Evolutionary conservation across 2,888 invertebrate species (phyloP), one percentile per base, ranked within the genome.

Genomic region (Sesia apiformis): DNA sequence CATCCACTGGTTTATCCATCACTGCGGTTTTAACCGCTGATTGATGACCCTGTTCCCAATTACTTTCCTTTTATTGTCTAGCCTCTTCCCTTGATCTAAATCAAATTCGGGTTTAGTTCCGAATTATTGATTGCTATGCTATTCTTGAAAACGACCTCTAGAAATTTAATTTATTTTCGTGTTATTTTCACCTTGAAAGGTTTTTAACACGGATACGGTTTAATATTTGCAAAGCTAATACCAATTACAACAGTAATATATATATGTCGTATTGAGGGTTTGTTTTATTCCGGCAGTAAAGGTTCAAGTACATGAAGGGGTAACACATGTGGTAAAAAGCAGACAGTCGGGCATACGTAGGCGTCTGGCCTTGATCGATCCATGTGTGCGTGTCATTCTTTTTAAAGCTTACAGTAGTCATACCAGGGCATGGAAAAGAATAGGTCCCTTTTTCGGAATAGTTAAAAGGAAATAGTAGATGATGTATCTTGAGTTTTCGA

Each of bases 321-420:
- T 49, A 23, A 49, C n/a, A 49, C 7, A 49, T 49, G 23, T 8
- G n/a, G 49, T 8, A n/a, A 63, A 59, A 57, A 51, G 23, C 23
- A 23, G 53, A 54, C 60, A 58, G 57, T 58, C 54, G 53, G 55
- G 54, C 58, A 58, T 58, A 58, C 63, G 57, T 6, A 49, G 23
- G 49, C 74, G 79, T 75, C 74, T 83, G 80, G 74, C 82, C 79
- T 82, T 84, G 82, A 84, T 86, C 84, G 84, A 85, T 81, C 81
- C 73, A 63, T 8, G 69, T 70, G 78, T 76, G 81, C 78, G 76
- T 77, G 71, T 74, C 76, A 73, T 67, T 76, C 71, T 63, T 63
- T 74, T 74, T 74, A 75, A 49, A 46, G 23, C 23, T 23, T 23
- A 23, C 23, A 23, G 23, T 23, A 23, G 23, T 23, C 23, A 23